Evolutionary conservation across 2,888 invertebrate species (phyloP).

Genomic region (Sinopyrophorus schimmeli): DNA sequence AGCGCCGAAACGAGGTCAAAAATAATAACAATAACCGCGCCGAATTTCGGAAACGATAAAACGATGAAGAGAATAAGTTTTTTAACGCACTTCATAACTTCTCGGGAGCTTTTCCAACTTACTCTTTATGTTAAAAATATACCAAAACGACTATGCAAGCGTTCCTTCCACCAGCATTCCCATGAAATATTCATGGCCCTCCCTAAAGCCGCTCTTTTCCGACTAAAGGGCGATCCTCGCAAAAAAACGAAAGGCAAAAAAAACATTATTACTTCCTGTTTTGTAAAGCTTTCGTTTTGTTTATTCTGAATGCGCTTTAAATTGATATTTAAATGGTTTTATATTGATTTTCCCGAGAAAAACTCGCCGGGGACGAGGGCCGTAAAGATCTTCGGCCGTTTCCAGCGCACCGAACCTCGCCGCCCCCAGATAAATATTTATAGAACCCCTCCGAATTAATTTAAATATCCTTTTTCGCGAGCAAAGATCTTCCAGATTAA

Average conservation of each 20-base stretch:
- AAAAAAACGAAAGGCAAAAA: no score
- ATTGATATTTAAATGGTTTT: conserved; percentile 22
- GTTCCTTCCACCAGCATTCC: conserved; percentile 25
- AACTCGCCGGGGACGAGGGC: no score
- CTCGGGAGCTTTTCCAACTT: conserved; percentile 13
- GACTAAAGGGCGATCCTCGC: conserved; percentile 11
- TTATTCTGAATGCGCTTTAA: conserved; percentile 22
- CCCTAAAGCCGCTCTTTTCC: conserved; percentile 27
- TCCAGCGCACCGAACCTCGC: no score
- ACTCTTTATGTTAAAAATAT: conserved; percentile 25
- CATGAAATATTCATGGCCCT: conserved; percentile 34
- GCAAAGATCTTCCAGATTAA: no score
- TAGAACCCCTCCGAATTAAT: no score
- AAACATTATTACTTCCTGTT: conserved; percentile 32
- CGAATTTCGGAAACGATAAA: conserved; percentile 6
- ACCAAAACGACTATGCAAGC: conserved; percentile 17
- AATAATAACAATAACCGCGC: no score
- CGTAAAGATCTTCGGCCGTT: no score
- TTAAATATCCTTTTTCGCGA: no score
- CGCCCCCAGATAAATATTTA: no score
- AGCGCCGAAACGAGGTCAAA: conserved; percentile 5
- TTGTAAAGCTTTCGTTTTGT: conserved; percentile 22
- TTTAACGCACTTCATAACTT: conserved; percentile 26
- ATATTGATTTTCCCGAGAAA: conserved; percentile 14
- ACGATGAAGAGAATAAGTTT: conserved; percentile 20